Percentiles rank a stretch among this genome's conserved stretches.
Evolutionary conservation across 2,797 vertebrate genomes (phyloP).

Genomic region (Balearica regulorum): DNA sequence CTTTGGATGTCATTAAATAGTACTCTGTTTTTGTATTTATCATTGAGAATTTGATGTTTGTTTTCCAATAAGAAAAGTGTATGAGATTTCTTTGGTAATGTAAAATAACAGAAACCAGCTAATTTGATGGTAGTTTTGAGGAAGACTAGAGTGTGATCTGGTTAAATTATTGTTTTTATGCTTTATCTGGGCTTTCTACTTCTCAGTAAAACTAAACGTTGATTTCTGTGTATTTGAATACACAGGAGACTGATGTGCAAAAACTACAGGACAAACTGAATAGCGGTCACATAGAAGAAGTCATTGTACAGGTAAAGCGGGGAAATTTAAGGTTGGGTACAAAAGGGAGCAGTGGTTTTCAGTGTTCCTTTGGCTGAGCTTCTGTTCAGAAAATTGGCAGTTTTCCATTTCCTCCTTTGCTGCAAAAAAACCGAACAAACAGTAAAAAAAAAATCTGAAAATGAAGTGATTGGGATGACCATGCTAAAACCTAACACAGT

Average conservation of each 20-base stretch:
- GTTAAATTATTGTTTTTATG: background rate
- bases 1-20: background rate
- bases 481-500: background rate
- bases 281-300: constrained; percentile 90
- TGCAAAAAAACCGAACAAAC: background rate
- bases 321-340: background rate
- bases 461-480: background rate
- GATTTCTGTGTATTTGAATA: constrained; percentile 10
- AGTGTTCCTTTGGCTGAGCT: background rate
- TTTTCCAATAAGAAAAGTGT: background rate
- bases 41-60: background rate
- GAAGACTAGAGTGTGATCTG: background rate
- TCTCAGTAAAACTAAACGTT: background rate
- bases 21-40: background rate
- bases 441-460: background rate
- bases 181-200: background rate
- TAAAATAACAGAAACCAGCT: background rate
- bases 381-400: background rate
- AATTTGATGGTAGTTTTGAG: background rate
- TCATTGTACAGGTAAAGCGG: constrained; percentile 86
- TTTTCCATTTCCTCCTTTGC: background rate
- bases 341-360: background rate
- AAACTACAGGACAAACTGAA: constrained; percentile 88
- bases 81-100: background rate
- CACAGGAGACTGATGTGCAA: constrained; percentile 83